Base-by-base conservation (phyloP, 2,888 invertebrate genomes). In the Nomada fabriciana region DNA sequence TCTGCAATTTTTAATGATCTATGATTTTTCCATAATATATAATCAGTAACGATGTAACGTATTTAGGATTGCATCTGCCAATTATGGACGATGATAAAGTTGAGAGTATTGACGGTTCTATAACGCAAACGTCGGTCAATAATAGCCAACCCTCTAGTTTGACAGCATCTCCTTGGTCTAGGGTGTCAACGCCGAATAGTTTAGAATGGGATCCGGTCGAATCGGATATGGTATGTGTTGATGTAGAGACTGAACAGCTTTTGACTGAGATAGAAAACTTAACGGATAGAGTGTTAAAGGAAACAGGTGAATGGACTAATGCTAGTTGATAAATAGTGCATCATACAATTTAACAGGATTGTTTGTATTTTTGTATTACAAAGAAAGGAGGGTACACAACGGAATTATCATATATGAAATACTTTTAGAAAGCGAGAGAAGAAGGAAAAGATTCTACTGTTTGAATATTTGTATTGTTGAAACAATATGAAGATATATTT, bases 201-300 rank as follows among this genome's bases (percentile, higher is more conserved):
- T 94, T 96, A 64, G 96, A 96, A 93, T 96, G 96, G 96, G 96
- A 96, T 91, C 95, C 95, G 52, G 95, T 96, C 3, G 95, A 95
- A 81, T 93, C 94, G 53, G 94, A 94, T 87, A 94, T 94, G 84
- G 94, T 92, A 93, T 95, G 95, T 87, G 92, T 96, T 55, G 96
- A 96, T 88, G 94, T 95, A 42, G 96, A 96, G 90, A 96, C 96
- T 10, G 95, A 96, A 85, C 95, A 95, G 89, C 92, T 96, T 76
- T 93, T 96, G 79, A 95, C 95, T 89, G 96, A 96, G 94, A 96
- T 96, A 84, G 96, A 96, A 92, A 94, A 95, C 89, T 94, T 96
- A 73, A 96, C 96, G 43, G 95, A 95, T 88, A 95, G 95, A 91
- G 96, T 96, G 43, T 94, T 96, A 70, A 94, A 95, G 87, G 96